These are phyloP conservation scores for Patella depressa DNA, from an alignment of 2,888 invertebrate species.

Conservation along the genomic window DNA sequence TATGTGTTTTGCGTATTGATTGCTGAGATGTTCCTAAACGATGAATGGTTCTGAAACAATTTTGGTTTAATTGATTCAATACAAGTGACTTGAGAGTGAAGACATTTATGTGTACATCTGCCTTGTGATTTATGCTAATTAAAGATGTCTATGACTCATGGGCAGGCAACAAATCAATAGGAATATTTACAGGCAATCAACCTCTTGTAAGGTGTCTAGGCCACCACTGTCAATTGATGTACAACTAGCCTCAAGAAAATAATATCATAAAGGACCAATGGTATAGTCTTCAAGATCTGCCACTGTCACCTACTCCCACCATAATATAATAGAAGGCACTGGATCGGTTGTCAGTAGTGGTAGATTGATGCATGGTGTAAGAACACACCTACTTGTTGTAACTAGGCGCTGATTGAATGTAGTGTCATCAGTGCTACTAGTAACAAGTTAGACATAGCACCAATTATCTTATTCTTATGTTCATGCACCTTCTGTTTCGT, in stretches of 20 bases:
- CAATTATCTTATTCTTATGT: not conserved
- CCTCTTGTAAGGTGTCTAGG: not conserved
- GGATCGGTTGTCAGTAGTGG: no score
- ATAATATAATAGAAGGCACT: no score
- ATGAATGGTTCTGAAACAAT: no score
- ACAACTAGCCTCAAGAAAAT: conserved; percentile 3
- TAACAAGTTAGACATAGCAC: not conserved
- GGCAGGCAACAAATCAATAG: not conserved
- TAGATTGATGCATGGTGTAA: not conserved
- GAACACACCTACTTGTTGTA: not conserved
- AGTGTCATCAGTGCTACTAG: not conserved
- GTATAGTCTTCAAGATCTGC: not conserved
- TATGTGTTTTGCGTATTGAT: no score
- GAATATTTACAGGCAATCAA: not conserved
- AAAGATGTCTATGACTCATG: not conserved
- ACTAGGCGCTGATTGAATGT: conserved; percentile 1
- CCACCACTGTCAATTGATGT: not conserved
- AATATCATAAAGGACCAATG: not conserved
- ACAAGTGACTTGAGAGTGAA: not conserved
- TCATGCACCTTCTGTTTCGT: not conserved
- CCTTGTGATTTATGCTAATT: conserved; percentile 8
- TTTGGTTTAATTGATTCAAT: no score
- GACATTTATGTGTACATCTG: conserved; percentile 1
- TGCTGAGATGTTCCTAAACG: no score
- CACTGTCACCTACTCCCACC: no score